Evolutionary conservation across 2,888 invertebrate genomes (phyloP).

Genomic region (Dasypogon diadema): DNA sequence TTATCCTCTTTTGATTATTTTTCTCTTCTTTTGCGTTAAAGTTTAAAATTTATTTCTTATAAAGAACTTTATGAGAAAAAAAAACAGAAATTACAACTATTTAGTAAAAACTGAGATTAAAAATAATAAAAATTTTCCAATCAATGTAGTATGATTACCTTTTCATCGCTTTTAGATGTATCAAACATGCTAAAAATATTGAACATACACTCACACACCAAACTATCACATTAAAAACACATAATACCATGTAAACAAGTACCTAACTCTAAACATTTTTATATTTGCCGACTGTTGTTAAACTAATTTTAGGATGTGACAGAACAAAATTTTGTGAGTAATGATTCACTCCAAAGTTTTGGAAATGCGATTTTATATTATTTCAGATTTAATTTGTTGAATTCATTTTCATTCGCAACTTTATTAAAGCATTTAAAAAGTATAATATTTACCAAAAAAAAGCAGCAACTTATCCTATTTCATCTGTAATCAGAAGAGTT

Average conservation of each 20-base stretch:
- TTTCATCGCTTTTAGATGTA: constrained; percentile 42
- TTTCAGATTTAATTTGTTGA: constrained; percentile 37
- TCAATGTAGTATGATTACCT: constrained; percentile 41
- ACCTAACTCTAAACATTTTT: constrained; percentile 51
- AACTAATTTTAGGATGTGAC: constrained; percentile 68
- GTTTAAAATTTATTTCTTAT: too few species aligned
- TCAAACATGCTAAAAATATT: constrained; percentile 24
- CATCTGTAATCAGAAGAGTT: constrained; percentile 7
- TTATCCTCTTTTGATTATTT: too few species aligned
- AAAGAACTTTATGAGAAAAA: too few species aligned
- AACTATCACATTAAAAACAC: constrained; percentile 17
- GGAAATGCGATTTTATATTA: constrained; percentile 52
- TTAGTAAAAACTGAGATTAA: too few species aligned
- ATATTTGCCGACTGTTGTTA: constrained; percentile 66
- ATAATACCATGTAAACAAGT: constrained; percentile 26
- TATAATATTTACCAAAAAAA: not conserved
- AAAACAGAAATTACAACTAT: too few species aligned
- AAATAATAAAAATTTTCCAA: constrained; percentile 11
- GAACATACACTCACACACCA: not conserved
- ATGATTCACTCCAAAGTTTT: constrained; percentile 62
- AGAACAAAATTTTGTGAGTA: constrained; percentile 70
- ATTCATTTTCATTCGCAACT: constrained; percentile 44
- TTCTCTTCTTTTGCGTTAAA: too few species aligned
- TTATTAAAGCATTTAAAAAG: constrained; percentile 38
- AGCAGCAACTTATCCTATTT: not conserved